These are phyloP conservation scores for Furcifer pardalis DNA, from an alignment of 2,797 vertebrate species.

Conservation along the genomic window DNA sequence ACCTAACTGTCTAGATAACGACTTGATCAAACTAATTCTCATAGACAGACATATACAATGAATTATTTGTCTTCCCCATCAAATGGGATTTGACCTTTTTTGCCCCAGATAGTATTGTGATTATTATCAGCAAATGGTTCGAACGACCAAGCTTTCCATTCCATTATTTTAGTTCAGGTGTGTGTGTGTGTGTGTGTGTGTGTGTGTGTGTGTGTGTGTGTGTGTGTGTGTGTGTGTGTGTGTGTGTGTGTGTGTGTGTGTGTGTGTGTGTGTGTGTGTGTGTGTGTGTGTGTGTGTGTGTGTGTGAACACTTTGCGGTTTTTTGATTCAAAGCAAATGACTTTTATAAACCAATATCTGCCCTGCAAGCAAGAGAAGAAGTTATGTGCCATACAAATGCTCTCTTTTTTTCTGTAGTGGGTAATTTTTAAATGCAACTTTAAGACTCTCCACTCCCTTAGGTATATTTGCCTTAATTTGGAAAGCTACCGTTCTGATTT, in stretches of 20 bases:
- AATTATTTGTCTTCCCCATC: slow-evolving; percentile 70
- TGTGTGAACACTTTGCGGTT: slow-evolving; percentile 31
- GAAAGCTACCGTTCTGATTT: slow-evolving; percentile 30
- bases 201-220: not conserved
- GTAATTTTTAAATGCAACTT: not conserved
- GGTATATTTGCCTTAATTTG: slow-evolving; percentile 30
- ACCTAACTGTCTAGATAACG: slow-evolving; percentile 65
- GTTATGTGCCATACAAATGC: slow-evolving; percentile 22
- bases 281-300: not conserved
- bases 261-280: not conserved
- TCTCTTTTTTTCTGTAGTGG: not conserved
- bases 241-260: not conserved
- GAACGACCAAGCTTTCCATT: slow-evolving; percentile 51
- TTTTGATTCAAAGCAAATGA: slow-evolving; percentile 52
- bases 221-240: not conserved
- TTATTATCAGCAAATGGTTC: slow-evolving; percentile 69
- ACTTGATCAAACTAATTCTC: slow-evolving; percentile 74
- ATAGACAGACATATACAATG: slow-evolving; percentile 69
- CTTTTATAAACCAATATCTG: slow-evolving; percentile 44
- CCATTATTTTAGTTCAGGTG: slow-evolving; percentile 13
- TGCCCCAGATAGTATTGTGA: slow-evolving; percentile 73
- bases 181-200: not conserved
- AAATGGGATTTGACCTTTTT: slow-evolving; percentile 70
- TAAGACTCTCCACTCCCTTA: not conserved
- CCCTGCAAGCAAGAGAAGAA: slow-evolving; percentile 31